These are phyloP conservation scores for Alouatta caraya DNA, from an alignment of 2,797 vertebrate species.

Conservation along the genomic window DNA sequence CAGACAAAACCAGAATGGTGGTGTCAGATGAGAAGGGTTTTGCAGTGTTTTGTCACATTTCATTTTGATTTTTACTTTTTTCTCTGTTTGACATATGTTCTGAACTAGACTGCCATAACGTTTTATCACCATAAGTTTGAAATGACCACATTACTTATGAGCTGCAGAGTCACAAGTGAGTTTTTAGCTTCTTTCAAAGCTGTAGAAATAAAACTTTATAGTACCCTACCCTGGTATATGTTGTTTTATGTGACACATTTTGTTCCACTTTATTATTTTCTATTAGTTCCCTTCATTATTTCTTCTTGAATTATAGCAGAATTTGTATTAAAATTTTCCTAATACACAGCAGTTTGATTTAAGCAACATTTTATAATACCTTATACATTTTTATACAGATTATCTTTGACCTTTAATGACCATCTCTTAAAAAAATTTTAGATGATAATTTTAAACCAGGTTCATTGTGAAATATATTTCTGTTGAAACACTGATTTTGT, in stretches of 20 bases:
- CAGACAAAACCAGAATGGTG: conserved; percentile 20
- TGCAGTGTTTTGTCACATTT: conserved; percentile 73
- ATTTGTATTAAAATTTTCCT: conserved; percentile 14
- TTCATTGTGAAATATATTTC: not conserved
- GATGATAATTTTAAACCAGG: not conserved
- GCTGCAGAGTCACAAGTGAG: conserved; percentile 64
- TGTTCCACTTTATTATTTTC: conserved; percentile 49
- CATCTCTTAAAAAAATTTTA: not conserved
- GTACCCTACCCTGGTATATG: conserved; percentile 55
- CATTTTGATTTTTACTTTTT: conserved; percentile 72
- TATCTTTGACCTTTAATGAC: conserved; percentile 40
- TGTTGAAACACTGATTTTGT: not conserved
- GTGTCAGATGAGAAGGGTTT: conserved; percentile 55
- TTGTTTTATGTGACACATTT: conserved; percentile 65
- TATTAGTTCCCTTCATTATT: conserved; percentile 59
- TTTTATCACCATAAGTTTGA: conserved; percentile 72
- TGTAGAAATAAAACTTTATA: conserved; percentile 75
- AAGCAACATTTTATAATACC: not conserved
- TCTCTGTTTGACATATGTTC: conserved; percentile 72
- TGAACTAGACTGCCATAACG: conserved; percentile 60
- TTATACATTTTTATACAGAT: not conserved
- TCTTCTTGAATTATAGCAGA: conserved; percentile 50
- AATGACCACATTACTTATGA: conserved; percentile 75
- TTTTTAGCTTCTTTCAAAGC: conserved; percentile 74
- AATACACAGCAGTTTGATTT: conserved; percentile 24